These are phyloP conservation scores for Tauraco erythrolophus DNA, from an alignment of 2,113 vertebrate species.

Conservation along the genomic window DNA sequence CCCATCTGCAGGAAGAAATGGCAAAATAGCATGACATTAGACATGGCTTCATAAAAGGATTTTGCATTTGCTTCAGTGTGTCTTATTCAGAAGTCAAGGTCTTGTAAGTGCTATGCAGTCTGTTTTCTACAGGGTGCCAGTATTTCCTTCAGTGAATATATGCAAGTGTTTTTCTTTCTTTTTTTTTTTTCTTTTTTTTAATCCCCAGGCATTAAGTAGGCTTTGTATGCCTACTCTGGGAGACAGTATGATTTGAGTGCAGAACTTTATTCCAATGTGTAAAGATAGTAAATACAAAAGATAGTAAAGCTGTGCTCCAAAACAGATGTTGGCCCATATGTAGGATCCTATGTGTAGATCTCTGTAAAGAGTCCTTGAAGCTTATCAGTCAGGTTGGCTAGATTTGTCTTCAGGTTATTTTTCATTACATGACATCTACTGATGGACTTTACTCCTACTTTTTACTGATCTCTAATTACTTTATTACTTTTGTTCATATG, in stretches of 20 bases:
- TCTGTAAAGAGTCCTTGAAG: neutral
- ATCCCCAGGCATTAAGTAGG: neutral
- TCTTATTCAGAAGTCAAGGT: neutral
- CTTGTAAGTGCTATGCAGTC: neutral
- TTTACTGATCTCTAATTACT: neutral
- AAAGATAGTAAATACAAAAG: too few species aligned
- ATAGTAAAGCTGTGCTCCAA: neutral
- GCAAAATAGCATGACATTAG: neutral
- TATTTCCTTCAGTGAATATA: neutral
- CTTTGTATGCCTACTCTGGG: neutral
- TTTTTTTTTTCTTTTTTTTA: neutral
- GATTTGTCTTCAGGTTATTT: neutral
- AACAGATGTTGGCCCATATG: neutral
- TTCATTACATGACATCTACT: neutral
- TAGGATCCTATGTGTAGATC: neutral
- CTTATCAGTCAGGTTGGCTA: neutral
- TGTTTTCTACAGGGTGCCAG: neutral
- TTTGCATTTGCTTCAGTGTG: neutral
- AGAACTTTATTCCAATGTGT: neutral
- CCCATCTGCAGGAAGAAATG: neutral
- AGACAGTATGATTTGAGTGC: neutral
- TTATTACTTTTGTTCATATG: neutral
- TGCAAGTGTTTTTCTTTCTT: neutral
- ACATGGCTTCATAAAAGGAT: neutral
- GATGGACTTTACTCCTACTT: neutral